Evolutionary conservation across 2,113 vertebrate species (phyloP), one percentile per base, ranked within the genome.

Genomic region (Engraulis encrasicolus): DNA sequence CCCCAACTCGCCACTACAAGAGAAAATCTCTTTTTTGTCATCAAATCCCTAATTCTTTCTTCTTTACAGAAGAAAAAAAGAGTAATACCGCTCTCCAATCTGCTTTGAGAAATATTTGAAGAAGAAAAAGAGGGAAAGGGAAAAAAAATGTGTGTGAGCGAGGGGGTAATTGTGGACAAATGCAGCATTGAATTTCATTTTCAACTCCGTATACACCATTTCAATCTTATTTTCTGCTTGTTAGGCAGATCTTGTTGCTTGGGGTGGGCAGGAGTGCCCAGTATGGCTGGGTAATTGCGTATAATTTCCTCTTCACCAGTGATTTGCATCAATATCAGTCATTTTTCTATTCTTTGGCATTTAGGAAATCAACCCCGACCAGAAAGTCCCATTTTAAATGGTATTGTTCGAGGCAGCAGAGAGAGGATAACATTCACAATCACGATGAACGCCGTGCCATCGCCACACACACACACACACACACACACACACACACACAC

Each of bases 181-280:
- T 94, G 95, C 93, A 90, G 95, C 95, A 97, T 96, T 97, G 95
- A 97, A 97, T 97, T 97, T 97, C 96, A 97, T 97, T 96, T 96
- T 96, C 96, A 95, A 95, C 95, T 95, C 95, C 95, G 97, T 96
- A 96, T 94, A 94, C 95, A 97, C 96, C 96, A 97, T 97, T 97
- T 96, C 96, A 97, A 97, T 97, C 96, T 96, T 97, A 97, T 97
- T 97, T 97, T 97, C 96, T 97, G 96, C 95, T 95, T 97, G 95
- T 97, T 97, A 97, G 96, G 95, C 94, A 96, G 96, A 96, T 97
- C 96, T 95, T 96, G 95, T 96, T 96, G 96, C 95, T 95, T 94
- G 91, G 95, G 95, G 94, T 95, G 95, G 95, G 96, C 96, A 95
- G 90, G 93, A 94, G 94, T 96, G 96, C 95, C 96, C 96, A 95